Base-by-base conservation (phyloP, 1,140 invertebrate species). In the Camponotus pennsylvanicus region DNA sequence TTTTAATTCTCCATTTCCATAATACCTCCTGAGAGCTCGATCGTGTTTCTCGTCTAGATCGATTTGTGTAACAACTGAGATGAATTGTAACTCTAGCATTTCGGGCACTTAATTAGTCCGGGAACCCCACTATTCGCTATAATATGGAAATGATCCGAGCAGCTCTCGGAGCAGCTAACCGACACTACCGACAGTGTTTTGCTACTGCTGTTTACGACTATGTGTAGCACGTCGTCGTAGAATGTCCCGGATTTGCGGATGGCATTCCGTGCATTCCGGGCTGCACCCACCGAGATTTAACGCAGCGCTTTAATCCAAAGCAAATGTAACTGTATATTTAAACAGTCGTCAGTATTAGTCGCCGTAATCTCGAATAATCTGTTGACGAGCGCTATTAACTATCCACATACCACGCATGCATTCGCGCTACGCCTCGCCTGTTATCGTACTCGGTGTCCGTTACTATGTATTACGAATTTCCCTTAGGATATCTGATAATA, bases 311-410 rank as follows among this genome's bases (percentile, higher is more conserved):
- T 73, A 61, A 82, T 82, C 67, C 67, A 73, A 73, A 73, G 69
- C 55, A 83, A 83, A 83, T 49, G 69, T 49, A 75, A 63, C 79
- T 83, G 37, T 71, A 83, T 83, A 83, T 83, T 83, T 83, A 83
- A 83, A 61, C 42, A 40, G 42, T 32, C 57, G 69, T 73, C 52
- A 21, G 18, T 37, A 49, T 32, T 59, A 70, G 57, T 71, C 37
- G 9, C 64, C 66, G 40, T 80, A 80, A 80, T 69, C 67, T 82
- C 67, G 40, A 82, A 75, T 83, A 73, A 83, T 83, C 69, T 75
- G 69, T 83, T 61, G 79, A 83, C 69, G 40, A 75, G 27, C 27
- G 21, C 40, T 61, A 75, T 83, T 83, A 75, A 34, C 79, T 49
- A 18, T 83, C 55, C 69, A 49, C 27, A 63, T 83, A 57, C 15